Evolutionary conservation across 2,888 invertebrate genomes (phyloP).

Genomic region (Apocheima hispidaria): DNA sequence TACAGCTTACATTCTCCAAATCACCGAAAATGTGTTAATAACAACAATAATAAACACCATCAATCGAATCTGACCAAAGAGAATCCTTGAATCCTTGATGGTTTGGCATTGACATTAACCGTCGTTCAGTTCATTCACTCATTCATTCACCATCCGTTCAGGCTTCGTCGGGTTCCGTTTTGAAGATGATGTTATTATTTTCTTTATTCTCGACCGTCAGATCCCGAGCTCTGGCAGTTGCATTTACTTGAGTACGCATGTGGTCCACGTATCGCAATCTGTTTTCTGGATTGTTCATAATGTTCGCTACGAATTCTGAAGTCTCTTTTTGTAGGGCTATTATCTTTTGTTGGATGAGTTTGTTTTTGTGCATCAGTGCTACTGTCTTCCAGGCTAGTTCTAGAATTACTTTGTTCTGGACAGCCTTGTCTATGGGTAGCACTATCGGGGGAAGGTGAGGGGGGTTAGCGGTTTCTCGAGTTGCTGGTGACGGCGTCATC

Average conservation of each 20-base stretch:
- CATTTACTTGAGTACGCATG: constrained; percentile 37
- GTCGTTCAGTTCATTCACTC: constrained; percentile 33
- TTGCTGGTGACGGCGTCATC: constrained; percentile 52
- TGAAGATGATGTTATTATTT: constrained; percentile 53
- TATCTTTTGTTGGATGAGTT: constrained; percentile 86
- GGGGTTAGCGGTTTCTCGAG: constrained; percentile 48
- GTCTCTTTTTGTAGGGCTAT: constrained; percentile 87
- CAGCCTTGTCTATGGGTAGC: constrained; percentile 57
- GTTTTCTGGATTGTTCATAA: constrained; percentile 84
- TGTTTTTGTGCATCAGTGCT: constrained; percentile 87
- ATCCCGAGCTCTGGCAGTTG: constrained; percentile 26
- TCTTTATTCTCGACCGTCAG: constrained; percentile 42
- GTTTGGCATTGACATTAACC: constrained; percentile 8
- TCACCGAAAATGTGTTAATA: constrained; percentile 16
- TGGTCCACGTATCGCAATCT: constrained; percentile 66
- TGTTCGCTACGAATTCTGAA: constrained; percentile 86
- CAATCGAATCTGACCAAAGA: constrained; percentile 6
- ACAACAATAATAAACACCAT: constrained; percentile 2
- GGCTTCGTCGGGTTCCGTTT: constrained; percentile 52
- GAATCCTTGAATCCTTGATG: too few species aligned
- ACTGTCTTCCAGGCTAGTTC: constrained; percentile 88
- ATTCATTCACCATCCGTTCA: constrained; percentile 34
- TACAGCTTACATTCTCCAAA: constrained; percentile 11
- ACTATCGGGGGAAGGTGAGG: constrained; percentile 45
- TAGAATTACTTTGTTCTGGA: constrained; percentile 82